Percentiles rank a stretch among this genome's conserved stretches.
These are phyloP conservation scores for Pygoscelis antarcticus DNA, from an alignment of 2,113 vertebrate genomes.

Conservation along the genomic window DNA sequence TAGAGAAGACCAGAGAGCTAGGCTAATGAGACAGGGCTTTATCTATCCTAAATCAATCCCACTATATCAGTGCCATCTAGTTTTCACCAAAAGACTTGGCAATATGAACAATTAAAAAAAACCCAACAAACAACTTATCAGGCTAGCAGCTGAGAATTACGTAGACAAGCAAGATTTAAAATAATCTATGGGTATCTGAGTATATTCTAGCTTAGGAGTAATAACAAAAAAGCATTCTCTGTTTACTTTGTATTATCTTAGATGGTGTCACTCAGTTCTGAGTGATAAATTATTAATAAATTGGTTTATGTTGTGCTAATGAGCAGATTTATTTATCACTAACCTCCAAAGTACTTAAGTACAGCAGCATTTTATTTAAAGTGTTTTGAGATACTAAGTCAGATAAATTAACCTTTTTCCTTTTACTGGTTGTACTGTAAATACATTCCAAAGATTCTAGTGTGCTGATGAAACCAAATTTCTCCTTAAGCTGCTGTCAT, in stretches of 20 bases:
- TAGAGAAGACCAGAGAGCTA: background rate
- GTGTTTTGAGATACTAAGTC: background rate
- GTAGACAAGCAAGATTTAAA: background rate
- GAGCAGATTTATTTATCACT: background rate
- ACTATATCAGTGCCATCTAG: background rate
- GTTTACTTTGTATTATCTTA: background rate
- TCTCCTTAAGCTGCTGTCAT: background rate
- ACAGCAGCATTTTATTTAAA: background rate
- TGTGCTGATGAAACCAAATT: background rate
- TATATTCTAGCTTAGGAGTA: background rate
- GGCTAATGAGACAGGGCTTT: background rate
- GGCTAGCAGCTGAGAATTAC: background rate
- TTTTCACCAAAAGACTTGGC: background rate
- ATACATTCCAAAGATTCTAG: slow-evolving; percentile 8
- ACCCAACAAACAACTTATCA: background rate
- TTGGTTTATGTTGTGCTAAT: background rate
- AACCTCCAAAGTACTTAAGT: background rate
- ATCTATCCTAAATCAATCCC: background rate
- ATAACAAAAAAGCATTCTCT: background rate
- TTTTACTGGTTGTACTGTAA: background rate
- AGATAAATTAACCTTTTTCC: background rate
- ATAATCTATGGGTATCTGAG: background rate
- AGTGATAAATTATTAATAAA: background rate
- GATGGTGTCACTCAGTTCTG: background rate
- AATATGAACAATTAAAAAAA: background rate